These are phyloP conservation scores for Colostygia pectinataria DNA, from an alignment of 2,888 invertebrate genomes.

Conservation along the genomic window DNA sequence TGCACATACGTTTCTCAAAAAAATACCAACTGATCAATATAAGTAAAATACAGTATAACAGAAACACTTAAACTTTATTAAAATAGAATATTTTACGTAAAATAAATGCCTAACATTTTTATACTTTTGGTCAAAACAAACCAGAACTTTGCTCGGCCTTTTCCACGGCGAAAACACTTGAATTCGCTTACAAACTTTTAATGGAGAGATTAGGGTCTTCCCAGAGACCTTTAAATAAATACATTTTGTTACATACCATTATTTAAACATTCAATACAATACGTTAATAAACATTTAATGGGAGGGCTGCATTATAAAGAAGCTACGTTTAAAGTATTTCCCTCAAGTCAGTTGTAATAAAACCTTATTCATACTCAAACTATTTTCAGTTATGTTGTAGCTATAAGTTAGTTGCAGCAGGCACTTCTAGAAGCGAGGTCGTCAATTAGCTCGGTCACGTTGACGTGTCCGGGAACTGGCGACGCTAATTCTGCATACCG, in stretches of 20 bases:
- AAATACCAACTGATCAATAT: too few species aligned
- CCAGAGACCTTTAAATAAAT: constrained; percentile 8
- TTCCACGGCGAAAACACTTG: constrained; percentile 16
- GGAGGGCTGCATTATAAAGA: too few species aligned
- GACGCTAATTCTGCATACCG: constrained; percentile 63
- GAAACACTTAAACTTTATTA: constrained; percentile 22
- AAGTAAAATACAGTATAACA: constrained; percentile 4
- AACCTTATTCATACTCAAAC: too few species aligned
- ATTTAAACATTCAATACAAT: constrained; percentile 7
- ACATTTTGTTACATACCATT: not conserved
- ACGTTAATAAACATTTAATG: too few species aligned
- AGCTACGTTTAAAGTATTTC: too few species aligned
- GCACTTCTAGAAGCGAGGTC: constrained; percentile 34
- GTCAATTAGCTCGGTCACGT: constrained; percentile 50
- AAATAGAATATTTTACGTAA: not conserved
- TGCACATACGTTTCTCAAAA: too few species aligned
- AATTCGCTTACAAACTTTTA: constrained; percentile 20
- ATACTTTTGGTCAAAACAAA: constrained; percentile 9
- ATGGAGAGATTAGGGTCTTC: constrained; percentile 15
- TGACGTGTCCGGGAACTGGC: constrained; percentile 52
- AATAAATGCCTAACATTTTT: constrained; percentile 7
- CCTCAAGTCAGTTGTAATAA: too few species aligned
- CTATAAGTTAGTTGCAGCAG: not conserved
- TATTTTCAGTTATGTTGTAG: too few species aligned
- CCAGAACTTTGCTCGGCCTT: constrained; percentile 12